Evolutionary conservation across 2,113 vertebrate genomes (phyloP), one percentile per base, ranked within the genome.

Genomic region (Anhinga rufa): DNA sequence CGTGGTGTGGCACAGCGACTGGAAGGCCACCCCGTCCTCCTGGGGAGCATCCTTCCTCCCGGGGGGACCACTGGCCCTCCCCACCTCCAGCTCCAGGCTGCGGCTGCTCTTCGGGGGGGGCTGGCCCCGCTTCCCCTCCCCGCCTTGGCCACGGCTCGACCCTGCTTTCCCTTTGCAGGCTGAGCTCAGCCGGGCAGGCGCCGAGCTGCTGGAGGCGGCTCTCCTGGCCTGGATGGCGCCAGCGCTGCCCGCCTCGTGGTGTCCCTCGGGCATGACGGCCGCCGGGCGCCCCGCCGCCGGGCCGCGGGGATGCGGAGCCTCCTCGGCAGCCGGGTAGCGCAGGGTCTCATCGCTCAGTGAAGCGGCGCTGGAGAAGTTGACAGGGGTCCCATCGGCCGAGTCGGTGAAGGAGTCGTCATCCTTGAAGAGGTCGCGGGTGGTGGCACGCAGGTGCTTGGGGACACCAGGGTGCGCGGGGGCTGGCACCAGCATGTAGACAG

Each of bases 281-380:
- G 95, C 97, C 31, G 97, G 44, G 38, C 12, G 8, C 58, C 64
- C 75, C 8, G 92, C 44, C 98, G 96, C 9, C 54, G 80, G 17
- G 89, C 28, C 60, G 64, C 90, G 46, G 96, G 92, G 90, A 17
- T 93, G 88, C 96, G 98, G 93, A 76, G 95, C 28, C 95, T 98
- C 97, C 90, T 98, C 98, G 60, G 96, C 97, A 5, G 98, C 82
- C 2, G 98, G 98, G 85, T 99, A 99, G 60, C 98, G 99, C 82
- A 99, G 98, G 6, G 99, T 99, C 97, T 99, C 99, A 0, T 99
- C 99, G 10, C 99, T 99, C 58, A 99, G 97, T 0, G 99, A 99
- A 72, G 99, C 99, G 1, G 99, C 98, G 17, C 99, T 99, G 74
- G 99, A 99, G 97, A 99, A 99, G 95, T 99, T 99, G 46, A 98